phyloP scores from a whole-genome alignment of 2,888 invertebrate species.

The Orthosia incerta region DNA sequence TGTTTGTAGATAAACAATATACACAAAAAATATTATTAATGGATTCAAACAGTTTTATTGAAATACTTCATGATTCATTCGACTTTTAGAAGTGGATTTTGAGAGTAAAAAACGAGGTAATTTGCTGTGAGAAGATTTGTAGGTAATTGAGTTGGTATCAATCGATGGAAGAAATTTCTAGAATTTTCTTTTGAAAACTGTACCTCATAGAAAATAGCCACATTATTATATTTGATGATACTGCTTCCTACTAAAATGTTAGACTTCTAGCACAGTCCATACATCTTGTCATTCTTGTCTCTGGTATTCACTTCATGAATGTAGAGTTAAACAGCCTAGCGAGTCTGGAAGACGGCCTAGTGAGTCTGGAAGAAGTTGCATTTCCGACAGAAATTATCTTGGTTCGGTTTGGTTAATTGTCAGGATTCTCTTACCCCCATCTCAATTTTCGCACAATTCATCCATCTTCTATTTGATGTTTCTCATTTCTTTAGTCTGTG shows the following conservation, averaged over 20 bases:
- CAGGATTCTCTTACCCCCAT: background rate
- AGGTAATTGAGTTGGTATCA: conserved; percentile 45
- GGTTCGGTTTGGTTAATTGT: background rate
- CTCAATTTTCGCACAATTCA: background rate
- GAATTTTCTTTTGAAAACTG: conserved; percentile 8
- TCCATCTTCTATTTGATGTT: too few species aligned
- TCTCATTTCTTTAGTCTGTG: background rate
- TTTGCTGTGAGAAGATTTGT: conserved; percentile 29
- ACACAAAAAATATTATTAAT: conserved; percentile 49
- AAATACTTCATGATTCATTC: conserved; percentile 46
- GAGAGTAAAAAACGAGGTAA: conserved; percentile 46
- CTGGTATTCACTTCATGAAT: background rate
- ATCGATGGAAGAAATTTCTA: conserved; percentile 22
- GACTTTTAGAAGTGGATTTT: conserved; percentile 41
- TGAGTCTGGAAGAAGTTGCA: background rate
- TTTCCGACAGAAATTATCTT: background rate
- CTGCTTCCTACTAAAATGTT: background rate
- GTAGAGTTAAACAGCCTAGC: background rate
- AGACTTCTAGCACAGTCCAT: background rate
- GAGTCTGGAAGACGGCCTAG: too few species aligned
- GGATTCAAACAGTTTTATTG: conserved; percentile 15
- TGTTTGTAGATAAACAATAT: conserved; percentile 29
- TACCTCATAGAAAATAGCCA: background rate
- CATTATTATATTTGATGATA: too few species aligned
- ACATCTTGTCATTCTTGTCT: background rate